Conservation (phyloP, 2,113 vertebrate species). For the Cisticola juncidis region DNA sequence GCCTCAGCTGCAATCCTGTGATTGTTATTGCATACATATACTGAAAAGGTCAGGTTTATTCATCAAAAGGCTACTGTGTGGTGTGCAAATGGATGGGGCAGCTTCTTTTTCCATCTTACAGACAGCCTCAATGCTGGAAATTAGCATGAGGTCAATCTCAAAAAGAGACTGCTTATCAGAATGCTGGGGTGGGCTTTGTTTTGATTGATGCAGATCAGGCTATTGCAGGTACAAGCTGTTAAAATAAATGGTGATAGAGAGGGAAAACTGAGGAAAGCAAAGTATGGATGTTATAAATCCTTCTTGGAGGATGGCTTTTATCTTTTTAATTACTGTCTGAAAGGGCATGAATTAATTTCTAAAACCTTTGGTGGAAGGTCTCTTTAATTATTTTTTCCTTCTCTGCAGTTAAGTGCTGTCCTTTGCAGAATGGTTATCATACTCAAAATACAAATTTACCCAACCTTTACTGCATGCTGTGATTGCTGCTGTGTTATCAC, state of each 20-base stretch:
- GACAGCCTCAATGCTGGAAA: background rate
- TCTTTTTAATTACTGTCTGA: background rate
- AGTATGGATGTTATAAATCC: background rate
- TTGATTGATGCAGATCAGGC: background rate
- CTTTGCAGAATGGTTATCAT: constrained; percentile 1
- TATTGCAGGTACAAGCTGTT: background rate
- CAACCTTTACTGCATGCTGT: background rate
- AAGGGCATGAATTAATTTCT: background rate
- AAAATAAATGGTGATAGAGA: background rate
- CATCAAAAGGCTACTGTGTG: background rate
- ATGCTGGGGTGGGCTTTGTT: background rate
- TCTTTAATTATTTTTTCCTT: background rate
- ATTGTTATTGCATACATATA: background rate
- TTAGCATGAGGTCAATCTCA: background rate
- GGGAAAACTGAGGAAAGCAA: background rate
- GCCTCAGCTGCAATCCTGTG: background rate
- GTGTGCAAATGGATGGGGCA: background rate
- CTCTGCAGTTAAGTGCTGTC: constrained; percentile 1
- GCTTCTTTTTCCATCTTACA: background rate
- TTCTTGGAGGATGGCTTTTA: background rate
- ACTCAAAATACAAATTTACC: background rate
- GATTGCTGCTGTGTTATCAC: constrained; percentile 53
- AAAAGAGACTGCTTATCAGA: background rate
- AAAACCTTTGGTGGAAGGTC: background rate
- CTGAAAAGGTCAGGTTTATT: background rate